Conservation (phyloP, 1,140 invertebrate species). For the Drosophila tsacasi region DNA sequence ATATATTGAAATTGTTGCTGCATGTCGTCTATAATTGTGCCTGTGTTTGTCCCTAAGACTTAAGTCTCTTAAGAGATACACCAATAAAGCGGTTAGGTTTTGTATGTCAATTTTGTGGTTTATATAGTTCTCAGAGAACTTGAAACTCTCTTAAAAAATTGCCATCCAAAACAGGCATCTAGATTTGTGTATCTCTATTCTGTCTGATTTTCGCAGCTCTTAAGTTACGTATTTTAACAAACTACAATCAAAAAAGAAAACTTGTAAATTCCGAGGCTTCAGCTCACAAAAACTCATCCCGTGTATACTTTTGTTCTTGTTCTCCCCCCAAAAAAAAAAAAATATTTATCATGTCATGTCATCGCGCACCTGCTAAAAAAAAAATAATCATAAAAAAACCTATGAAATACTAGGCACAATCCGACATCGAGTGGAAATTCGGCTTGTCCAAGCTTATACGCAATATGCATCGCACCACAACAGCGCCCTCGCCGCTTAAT, state of each 20-base stretch:
- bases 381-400: conserved; percentile 60
- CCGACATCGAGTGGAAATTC: conserved; percentile 99
- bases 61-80: conserved; percentile 62
- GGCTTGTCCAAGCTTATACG: conserved; percentile 98
- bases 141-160: conserved; percentile 25
- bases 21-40: conserved; percentile 49
- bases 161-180: conserved; percentile 60
- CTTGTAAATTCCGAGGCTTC: conserved; percentile 36
- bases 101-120: conserved; percentile 59
- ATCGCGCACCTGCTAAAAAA: conserved; percentile 34
- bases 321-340: conserved; percentile 33
- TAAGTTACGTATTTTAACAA: conserved; percentile 62
- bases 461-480: conserved; percentile 99
- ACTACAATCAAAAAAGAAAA: conserved; percentile 5
- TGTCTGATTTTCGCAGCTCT: conserved; percentile 68
- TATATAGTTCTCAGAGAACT: not conserved
- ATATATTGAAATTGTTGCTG: conserved; percentile 56
- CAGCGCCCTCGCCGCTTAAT: conserved; percentile 98
- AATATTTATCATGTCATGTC: conserved; percentile 33
- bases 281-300: conserved; percentile 64
- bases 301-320: conserved; percentile 73
- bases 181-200: conserved; percentile 74
- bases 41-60: conserved; percentile 51
- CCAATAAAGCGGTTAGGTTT: conserved; percentile 70
- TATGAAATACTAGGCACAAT: conserved; percentile 92